Evolutionary conservation across 2,113 vertebrate genomes (phyloP).

Genomic region (Pelecanus crispus): DNA sequence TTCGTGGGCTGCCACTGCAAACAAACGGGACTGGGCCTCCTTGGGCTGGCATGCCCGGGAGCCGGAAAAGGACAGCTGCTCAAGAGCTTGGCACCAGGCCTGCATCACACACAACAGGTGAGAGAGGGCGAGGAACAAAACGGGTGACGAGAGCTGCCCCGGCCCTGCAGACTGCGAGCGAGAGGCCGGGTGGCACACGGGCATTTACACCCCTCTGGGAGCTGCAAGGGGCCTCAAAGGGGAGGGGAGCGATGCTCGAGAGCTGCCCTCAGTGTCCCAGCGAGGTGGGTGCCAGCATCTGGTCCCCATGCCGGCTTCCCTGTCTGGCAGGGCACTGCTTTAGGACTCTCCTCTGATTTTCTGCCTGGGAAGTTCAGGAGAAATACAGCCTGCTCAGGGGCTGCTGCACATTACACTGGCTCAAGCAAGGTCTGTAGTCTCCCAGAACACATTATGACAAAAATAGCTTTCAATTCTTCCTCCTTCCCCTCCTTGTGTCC

Average conservation of each 20-base stretch:
- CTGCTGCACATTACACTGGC: not conserved
- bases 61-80: constrained; percentile 10
- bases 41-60: not conserved
- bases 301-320: not conserved
- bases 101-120: not conserved
- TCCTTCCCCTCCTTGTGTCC: not conserved
- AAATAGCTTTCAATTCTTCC: not conserved
- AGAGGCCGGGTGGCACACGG: not conserved
- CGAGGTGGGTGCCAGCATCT: rapidly evolving
- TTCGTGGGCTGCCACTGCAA: not conserved
- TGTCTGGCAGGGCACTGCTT: not conserved
- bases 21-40: not conserved
- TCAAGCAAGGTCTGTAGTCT: not conserved
- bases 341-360: not conserved
- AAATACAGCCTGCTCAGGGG: not conserved
- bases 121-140: not conserved
- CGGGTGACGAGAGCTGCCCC: rapidly evolving
- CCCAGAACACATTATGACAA: not conserved
- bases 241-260: not conserved
- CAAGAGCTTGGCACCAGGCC: not conserved
- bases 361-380: not conserved
- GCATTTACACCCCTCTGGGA: not conserved
- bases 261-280: not conserved
- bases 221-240: too few relatives aligned
- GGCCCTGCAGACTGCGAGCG: not conserved